A percentile compares a stretch with the other conserved stretches of the same genome.
Evolutionary conservation across 2,113 vertebrate species (phyloP).

Genomic region (Scomber japonicus): DNA sequence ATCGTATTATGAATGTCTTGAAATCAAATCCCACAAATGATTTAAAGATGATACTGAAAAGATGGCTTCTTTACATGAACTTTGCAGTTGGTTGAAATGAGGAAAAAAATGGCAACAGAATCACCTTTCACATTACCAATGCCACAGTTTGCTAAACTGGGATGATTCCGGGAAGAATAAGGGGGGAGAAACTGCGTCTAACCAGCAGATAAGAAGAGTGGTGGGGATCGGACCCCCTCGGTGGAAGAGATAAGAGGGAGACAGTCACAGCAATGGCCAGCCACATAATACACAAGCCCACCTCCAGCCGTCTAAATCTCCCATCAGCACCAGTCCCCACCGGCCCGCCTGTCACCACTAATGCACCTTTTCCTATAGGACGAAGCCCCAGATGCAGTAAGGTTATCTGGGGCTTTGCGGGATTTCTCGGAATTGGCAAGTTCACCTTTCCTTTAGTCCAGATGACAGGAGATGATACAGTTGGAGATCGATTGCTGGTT

Average conservation of each 20-base stretch:
- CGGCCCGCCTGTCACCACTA: constrained; percentile 85
- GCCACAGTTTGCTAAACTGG: constrained; percentile 56
- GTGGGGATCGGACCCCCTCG: constrained; percentile 65
- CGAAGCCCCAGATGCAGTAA: constrained; percentile 80
- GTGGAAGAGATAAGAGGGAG: constrained; percentile 83
- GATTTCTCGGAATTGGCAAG: constrained; percentile 87
- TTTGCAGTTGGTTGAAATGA: constrained; percentile 36
- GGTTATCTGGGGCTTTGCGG: constrained; percentile 81
- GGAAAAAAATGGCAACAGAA: constrained; percentile 28
- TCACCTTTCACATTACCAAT: constrained; percentile 74
- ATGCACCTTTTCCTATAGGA: constrained; percentile 83
- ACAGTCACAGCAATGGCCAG: constrained; percentile 82
- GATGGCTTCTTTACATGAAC: constrained; percentile 52
- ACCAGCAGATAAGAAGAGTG: constrained; percentile 72
- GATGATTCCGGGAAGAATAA: constrained; percentile 81
- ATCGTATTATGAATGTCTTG: constrained; percentile 56
- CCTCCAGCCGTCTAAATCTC: constrained; percentile 78
- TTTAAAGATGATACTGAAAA: constrained; percentile 61
- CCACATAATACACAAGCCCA: constrained; percentile 84
- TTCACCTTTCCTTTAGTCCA: constrained; percentile 85
- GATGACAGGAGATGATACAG: constrained; percentile 85
- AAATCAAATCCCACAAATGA: constrained; percentile 66
- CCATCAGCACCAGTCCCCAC: constrained; percentile 75
- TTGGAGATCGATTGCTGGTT: constrained; percentile 75
- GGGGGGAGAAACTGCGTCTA: constrained; percentile 23